Conservation (phyloP, 2,797 vertebrate species). For the Gymnothorax reevesii region DNA sequence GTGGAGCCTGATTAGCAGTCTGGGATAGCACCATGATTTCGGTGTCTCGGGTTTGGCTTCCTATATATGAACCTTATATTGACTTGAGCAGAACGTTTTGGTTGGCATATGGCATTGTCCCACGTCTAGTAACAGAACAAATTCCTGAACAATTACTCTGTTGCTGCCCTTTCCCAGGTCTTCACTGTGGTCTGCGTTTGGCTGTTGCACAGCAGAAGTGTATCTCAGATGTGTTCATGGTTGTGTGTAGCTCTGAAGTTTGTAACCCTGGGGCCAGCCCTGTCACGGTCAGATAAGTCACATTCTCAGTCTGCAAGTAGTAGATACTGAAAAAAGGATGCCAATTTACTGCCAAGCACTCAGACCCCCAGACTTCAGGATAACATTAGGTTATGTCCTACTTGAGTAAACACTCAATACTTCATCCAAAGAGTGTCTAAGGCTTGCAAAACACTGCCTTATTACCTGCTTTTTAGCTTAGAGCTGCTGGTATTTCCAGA, state of each 20-base stretch:
- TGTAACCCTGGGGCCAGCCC: conserved; percentile 19
- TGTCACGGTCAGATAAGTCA: conserved; percentile 32
- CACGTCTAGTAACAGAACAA: not conserved
- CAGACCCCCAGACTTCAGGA: conserved; percentile 13
- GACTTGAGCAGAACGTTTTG: not conserved
- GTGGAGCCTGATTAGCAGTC: not conserved
- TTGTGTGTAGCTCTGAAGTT: conserved; percentile 19
- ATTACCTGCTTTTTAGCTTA: not conserved
- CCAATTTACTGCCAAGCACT: not conserved
- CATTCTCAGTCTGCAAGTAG: not conserved
- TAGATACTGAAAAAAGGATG: not conserved
- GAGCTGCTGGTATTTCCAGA: not conserved
- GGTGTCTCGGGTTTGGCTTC: not conserved
- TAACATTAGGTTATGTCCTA: not conserved
- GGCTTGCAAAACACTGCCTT: not conserved
- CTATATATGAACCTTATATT: not conserved
- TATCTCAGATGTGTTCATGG: conserved; percentile 22
- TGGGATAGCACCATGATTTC: not conserved
- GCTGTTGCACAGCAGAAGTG: not conserved
- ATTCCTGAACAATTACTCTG: not conserved
- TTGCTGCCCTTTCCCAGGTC: not conserved
- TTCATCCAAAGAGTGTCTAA: conserved; percentile 1
- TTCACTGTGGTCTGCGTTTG: not conserved
- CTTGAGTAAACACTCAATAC: not conserved
- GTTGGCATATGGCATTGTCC: not conserved